Conservation (phyloP, 2,113 vertebrate genomes). For the Pachycephala philippinensis region DNA sequence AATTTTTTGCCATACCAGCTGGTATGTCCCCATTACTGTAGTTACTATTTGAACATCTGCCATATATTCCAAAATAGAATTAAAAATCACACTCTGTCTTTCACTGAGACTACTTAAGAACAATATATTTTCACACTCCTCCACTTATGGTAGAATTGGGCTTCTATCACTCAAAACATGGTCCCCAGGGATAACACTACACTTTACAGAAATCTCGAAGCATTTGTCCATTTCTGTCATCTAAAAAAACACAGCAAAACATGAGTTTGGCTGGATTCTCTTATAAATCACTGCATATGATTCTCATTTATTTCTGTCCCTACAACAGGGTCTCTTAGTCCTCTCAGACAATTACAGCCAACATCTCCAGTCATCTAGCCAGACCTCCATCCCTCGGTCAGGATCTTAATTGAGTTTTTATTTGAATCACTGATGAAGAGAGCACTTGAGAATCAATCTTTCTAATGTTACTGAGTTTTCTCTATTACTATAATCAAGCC, state of each 20-base stretch:
- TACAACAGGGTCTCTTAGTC: background rate
- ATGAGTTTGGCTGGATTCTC: background rate
- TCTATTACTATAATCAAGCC: background rate
- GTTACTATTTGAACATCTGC: background rate
- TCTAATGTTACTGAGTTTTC: background rate
- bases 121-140: background rate
- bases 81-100: background rate
- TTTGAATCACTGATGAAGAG: background rate
- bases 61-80: background rate
- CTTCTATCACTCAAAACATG: background rate
- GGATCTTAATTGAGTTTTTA: background rate
- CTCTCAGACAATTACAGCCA: background rate
- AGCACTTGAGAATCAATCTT: background rate
- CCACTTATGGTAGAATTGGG: background rate
- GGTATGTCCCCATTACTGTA: background rate
- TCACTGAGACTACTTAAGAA: background rate
- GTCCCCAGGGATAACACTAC: background rate
- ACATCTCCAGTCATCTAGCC: background rate
- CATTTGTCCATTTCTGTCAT: background rate
- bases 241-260: background rate
- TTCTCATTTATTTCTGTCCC: background rate
- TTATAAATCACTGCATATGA: background rate
- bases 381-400: background rate
- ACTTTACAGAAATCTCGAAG: background rate
- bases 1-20: background rate